Evolutionary conservation across 2,113 vertebrate genomes (phyloP).

Genomic region (Callorhinus ursinus): DNA sequence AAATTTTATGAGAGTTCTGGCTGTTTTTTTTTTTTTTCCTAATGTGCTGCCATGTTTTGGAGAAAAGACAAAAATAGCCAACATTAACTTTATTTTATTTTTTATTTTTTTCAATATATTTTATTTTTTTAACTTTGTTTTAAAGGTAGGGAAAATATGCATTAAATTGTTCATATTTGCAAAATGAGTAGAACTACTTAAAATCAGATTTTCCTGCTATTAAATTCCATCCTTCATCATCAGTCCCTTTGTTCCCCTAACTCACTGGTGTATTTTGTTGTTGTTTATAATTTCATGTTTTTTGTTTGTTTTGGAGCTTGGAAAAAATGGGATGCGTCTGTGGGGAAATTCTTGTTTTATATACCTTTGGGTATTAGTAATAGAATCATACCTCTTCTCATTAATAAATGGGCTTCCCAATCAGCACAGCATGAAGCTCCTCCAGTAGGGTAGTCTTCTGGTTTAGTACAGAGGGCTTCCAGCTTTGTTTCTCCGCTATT

Average conservation of each 20-base stretch:
- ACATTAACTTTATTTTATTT: neutral
- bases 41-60: neutral
- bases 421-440: neutral
- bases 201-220: slow-evolving; percentile 13
- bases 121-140: neutral
- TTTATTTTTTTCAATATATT: neutral
- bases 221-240: neutral
- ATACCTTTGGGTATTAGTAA: neutral
- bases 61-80: neutral
- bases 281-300: neutral
- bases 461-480: too few species aligned
- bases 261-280: neutral
- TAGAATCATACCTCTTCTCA: neutral
- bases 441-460: neutral
- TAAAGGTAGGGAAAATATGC: neutral
- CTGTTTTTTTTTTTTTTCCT: neutral
- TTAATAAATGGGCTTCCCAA: neutral
- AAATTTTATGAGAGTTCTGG: neutral
- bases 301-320: neutral
- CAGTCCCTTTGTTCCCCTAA: neutral
- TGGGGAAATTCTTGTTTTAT: neutral
- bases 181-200: neutral
- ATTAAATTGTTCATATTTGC: neutral
- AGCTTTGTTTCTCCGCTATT: neutral
- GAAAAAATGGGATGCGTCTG: neutral